phyloP scores from a whole-genome alignment of 2,888 invertebrate genomes.

The Endotricha flammealis region DNA sequence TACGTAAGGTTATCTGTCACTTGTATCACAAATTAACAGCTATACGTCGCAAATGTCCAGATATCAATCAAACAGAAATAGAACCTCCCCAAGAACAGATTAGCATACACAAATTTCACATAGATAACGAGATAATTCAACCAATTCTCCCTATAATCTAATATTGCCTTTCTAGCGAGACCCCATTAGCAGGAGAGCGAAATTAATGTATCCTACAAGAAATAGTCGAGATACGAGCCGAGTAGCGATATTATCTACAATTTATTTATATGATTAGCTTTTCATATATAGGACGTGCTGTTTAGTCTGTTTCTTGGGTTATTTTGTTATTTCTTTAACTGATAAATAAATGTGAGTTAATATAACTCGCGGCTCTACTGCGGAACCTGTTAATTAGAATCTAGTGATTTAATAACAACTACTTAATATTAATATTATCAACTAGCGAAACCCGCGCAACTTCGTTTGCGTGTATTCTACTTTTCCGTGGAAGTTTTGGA shows the following conservation, averaged over 20 bases:
- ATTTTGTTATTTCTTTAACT: too few relatives aligned
- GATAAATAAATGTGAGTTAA: too few relatives aligned
- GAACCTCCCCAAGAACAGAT: background rate
- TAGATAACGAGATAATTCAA: background rate
- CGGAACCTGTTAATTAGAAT: too few relatives aligned
- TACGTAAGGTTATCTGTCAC: slow-evolving; percentile 15
- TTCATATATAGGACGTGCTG: too few relatives aligned
- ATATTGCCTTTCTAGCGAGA: slow-evolving; percentile 1
- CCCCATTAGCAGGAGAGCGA: slow-evolving; percentile 2
- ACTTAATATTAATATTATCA: too few relatives aligned
- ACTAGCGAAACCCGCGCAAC: too few relatives aligned
- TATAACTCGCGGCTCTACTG: too few relatives aligned
- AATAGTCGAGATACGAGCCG: slow-evolving; percentile 17
- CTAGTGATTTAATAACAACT: too few relatives aligned
- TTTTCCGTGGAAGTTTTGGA: too few relatives aligned
- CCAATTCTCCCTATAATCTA: slow-evolving; percentile 7
- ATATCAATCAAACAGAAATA: background rate
- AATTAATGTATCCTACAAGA: slow-evolving; percentile 19
- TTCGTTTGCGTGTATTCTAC: too few relatives aligned
- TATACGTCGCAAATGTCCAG: background rate
- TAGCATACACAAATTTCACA: slow-evolving; percentile 5
- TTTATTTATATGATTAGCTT: slow-evolving; percentile 34
- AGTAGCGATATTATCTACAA: slow-evolving; percentile 27
- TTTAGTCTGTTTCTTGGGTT: too few relatives aligned
- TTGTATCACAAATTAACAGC: slow-evolving; percentile 12